Base-by-base conservation (phyloP, 2,888 invertebrate genomes). In the Macrostomum cliftonense region DNA sequence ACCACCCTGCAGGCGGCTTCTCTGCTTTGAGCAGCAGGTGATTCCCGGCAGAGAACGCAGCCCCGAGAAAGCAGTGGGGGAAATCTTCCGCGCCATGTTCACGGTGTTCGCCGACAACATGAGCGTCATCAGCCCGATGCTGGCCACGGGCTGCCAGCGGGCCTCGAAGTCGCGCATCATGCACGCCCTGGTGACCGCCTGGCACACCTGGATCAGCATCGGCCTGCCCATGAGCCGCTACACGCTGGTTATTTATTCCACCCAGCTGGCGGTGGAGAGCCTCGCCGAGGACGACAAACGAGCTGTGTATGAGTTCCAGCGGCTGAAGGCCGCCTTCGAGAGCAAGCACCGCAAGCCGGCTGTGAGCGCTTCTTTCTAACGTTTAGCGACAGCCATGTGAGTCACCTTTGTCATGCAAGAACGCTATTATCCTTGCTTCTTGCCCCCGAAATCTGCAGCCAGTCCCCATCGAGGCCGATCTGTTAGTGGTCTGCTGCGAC, bases 91-190 rank as follows among this genome's bases (percentile, higher is more conserved):
- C 42, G 63, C 61, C 21, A 59, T 67, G 55, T 61, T 63, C 44
- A 64, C 65, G 1, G 55, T 62, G 5, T 64, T 65, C 46, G 61
- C 63, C 47, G 61, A 61, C 43, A 62, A 63, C 39, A 59, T 59
- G 16, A 57, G 62, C 21, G 61, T 67, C 5, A 65, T 67, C 14
- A 64, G 64, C 36, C 66, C 67, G 7, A 53, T 67, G 4, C 53
- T 67, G 38, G 63, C 60, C 4, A 60, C 65, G 39, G 64, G 65
- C 20, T 52, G 57, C 45, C 66, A 66, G 63, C 65, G 65, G 14
- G 28, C 21, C 39, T 16, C 16, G 4, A 52, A 42, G 43, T 39
- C n/a, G 9, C 40, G 37, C 12, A 57, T 63, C 42, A 51, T 61
- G 42, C 50, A 39, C 42, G 53, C 58, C 4, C 63, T 64, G 58